Evolutionary conservation across 2,113 vertebrate species (phyloP).

Genomic region (Lepisosteus oculatus): DNA sequence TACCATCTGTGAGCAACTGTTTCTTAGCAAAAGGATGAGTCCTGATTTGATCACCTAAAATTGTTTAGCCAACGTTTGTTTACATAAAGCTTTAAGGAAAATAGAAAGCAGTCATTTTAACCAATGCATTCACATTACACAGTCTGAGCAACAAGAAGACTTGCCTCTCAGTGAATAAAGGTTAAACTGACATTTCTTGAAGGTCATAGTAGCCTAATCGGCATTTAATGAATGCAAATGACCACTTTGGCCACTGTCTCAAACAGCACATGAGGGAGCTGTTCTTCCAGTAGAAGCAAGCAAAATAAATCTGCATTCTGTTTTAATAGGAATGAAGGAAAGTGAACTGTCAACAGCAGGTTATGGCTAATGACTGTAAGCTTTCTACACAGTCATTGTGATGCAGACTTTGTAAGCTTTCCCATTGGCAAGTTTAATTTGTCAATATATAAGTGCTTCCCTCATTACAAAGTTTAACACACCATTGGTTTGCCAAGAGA

Average conservation of each 20-base stretch:
- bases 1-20: no score
- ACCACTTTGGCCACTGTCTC: not conserved
- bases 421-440: slow-evolving; percentile 8
- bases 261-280: not conserved
- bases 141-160: not conserved
- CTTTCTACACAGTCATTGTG: not conserved
- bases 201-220: not conserved
- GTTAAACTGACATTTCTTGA: not conserved
- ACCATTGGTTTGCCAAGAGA: no score
- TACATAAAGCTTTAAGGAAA: not conserved
- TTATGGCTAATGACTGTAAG: slow-evolving; percentile 13
- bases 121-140: not conserved
- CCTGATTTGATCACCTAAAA: no score
- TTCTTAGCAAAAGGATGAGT: no score
- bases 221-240: slow-evolving; percentile 18
- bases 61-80: no score
- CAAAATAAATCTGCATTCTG: not conserved
- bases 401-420: not conserved
- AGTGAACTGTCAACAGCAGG: not conserved
- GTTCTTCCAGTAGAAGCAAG: slow-evolving; percentile 2
- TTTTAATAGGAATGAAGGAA: not conserved
- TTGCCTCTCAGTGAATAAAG: not conserved
- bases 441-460: slow-evolving; percentile 14
- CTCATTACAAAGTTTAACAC: slow-evolving; percentile 9
- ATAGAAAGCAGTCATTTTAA: not conserved